A percentile compares a stretch with the other conserved stretches of the same genome.
phyloP scores from a whole-genome alignment of 2,888 invertebrate species.

The Lydus trimaculatus region DNA sequence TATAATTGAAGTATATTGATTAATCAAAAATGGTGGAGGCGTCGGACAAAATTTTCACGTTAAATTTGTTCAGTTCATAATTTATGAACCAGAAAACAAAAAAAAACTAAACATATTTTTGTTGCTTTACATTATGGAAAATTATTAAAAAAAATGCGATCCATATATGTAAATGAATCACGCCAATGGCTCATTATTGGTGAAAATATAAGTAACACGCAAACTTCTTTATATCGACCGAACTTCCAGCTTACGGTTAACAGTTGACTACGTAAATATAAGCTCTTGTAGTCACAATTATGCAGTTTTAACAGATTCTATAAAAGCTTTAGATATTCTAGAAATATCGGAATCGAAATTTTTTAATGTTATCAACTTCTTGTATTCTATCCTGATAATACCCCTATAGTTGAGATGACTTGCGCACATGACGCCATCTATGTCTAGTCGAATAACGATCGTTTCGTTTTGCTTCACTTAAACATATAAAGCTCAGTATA shows the following conservation, averaged over 20 bases:
- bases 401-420: not conserved
- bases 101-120: not conserved
- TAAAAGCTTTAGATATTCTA: too few species aligned
- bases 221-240: not conserved
- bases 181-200: not conserved
- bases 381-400: not conserved
- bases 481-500: not conserved
- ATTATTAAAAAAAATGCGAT: not conserved
- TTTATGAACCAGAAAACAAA: too few species aligned
- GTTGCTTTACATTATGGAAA: not conserved
- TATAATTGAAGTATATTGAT: not conserved
- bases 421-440: not conserved
- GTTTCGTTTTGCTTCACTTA: not conserved
- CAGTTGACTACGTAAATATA: not conserved
- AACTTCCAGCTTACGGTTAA: not conserved
- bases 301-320: too few species aligned
- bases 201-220: not conserved
- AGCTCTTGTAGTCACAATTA: too few species aligned
- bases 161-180: not conserved
- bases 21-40: not conserved
- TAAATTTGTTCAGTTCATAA: not conserved
- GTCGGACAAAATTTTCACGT: not conserved
- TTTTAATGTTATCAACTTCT: not conserved
- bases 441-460: not conserved
- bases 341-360: too few species aligned